Conservation (phyloP, 1,140 invertebrate species). For the Theocolax elegans region DNA sequence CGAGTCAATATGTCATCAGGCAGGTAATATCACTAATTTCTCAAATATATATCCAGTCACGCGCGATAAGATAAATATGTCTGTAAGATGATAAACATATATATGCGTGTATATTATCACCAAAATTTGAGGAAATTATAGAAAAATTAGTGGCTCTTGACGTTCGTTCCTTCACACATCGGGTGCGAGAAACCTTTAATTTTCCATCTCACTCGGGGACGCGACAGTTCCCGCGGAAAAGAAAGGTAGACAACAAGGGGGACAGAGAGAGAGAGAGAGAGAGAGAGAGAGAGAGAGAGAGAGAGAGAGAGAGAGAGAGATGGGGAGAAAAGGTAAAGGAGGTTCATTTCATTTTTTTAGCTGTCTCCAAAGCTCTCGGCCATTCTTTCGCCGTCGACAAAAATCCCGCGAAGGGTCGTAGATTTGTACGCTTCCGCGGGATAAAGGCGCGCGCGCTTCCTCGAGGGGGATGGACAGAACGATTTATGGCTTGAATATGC, state of each 20-base stretch:
- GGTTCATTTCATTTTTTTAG: slow-evolving; percentile 39
- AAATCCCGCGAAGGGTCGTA: slow-evolving; percentile 32
- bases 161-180: neutral
- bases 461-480: slow-evolving; percentile 28
- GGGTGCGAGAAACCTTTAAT: neutral
- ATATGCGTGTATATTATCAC: too few relatives aligned
- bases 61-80: too few relatives aligned
- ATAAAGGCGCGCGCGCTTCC: slow-evolving; percentile 21
- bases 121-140: too few relatives aligned
- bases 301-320: neutral
- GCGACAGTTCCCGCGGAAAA: too few relatives aligned
- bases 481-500: slow-evolving; percentile 41
- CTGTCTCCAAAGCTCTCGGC: slow-evolving; percentile 22
- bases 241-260: neutral
- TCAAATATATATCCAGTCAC: too few relatives aligned
- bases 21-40: too few relatives aligned
- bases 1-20: too few relatives aligned
- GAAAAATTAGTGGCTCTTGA: too few relatives aligned
- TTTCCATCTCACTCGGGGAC: neutral
- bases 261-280: neutral
- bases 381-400: slow-evolving; percentile 33
- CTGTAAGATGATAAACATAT: too few relatives aligned
- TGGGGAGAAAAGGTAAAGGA: neutral
- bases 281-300: neutral
- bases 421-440: slow-evolving; percentile 34